Base-by-base conservation (phyloP, 1,140 invertebrate genomes). In the Aphis gossypii region DNA sequence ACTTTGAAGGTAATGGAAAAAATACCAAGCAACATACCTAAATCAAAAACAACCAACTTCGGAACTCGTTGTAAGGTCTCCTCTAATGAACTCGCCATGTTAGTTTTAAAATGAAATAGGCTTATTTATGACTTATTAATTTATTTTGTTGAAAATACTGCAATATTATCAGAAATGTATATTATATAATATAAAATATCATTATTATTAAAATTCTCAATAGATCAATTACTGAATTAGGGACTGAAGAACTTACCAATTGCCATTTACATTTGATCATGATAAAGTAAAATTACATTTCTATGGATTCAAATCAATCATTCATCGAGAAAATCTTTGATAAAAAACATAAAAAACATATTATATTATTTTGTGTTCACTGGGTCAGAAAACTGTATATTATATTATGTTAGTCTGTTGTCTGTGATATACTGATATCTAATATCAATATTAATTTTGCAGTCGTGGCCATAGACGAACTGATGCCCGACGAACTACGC, bases 31-130 rank as follows among this genome's bases (percentile, higher is more conserved):
- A 60, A 5, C 51, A 92, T 94, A 94, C 94, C 94, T 84, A 94
- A 90, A 94, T 94, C 94, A 94, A 94, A 94, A 76, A 94, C 94
- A 35, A 94, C 93, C 86, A 94, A 76, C 82, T 94, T 94, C 23
- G 94, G 94, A 48, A 93, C n/a, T 92, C n/a, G 23, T 20, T 23
- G 35, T 35, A 92, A 56, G 1, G 38, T 30, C 1, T 93, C 68
- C 2, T 18, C 60, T 18, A 44, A 54, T 41, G 38, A 11, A 30
- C 1, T 38, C 4, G 35, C n/a, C 92, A 93, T 93, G 21, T 84
- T 21, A 25, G 30, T 68, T 68, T 51, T 38, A 5, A 48, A 30
- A 30, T 35, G 14, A n/a, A 87, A 25, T 44, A n/a, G 25, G 60
- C 14, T 51, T n/a, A 83, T 20, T 21, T 23, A 8, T 2, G 30